Base-by-base conservation (phyloP, 2,888 invertebrate species). In the Ecliptopera silaceata region DNA sequence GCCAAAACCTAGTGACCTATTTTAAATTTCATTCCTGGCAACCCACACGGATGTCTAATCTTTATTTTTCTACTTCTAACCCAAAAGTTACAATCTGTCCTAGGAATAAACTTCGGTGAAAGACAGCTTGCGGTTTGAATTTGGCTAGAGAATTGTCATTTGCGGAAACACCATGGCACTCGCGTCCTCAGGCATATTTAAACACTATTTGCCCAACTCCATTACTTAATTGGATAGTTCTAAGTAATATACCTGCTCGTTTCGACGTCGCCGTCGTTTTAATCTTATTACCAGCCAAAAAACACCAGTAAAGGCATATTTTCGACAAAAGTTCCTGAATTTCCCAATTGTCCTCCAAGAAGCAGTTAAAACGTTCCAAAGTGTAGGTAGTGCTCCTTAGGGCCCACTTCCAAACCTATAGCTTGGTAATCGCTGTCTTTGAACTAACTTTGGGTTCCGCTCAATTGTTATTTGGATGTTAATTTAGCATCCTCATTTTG, bases 341-440 rank as follows among this genome's bases (percentile, higher is more conserved):
- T 53, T 54, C 53, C 53, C 53, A 46, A 42, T 58, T 41, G 45
- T 59, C 34, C 53, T 45, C 46, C 42, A 46, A 50, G 52, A 59
- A 54, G 58, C 54, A 46, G 54, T 59, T 46, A 59, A 53, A 53
- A 31, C 46, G 54, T 46, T 48, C 41, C 38, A 12, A 57, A 58
- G 41, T 26, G 41, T 46, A 20, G 44, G 41, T 54, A 50, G 54
- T 46, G 46, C 36, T 36, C 54, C 58, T 41, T 13, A 31, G 58
- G 54, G 58, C 31, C 29, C 46, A 42, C 45, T 59, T 54, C n/a
- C 36, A 38, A 38, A 54, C 49, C 50, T 54, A 59, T 59, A 50
- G 54, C 54, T 54, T 8, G 32, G 57, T 58, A 57, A 57, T 57
- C 39, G 57, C 44, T 48, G 45, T 54, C 58, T 45, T 54, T 50